phyloP scores from a whole-genome alignment of 1,140 invertebrate species.

The Drosophila melanica region DNA sequence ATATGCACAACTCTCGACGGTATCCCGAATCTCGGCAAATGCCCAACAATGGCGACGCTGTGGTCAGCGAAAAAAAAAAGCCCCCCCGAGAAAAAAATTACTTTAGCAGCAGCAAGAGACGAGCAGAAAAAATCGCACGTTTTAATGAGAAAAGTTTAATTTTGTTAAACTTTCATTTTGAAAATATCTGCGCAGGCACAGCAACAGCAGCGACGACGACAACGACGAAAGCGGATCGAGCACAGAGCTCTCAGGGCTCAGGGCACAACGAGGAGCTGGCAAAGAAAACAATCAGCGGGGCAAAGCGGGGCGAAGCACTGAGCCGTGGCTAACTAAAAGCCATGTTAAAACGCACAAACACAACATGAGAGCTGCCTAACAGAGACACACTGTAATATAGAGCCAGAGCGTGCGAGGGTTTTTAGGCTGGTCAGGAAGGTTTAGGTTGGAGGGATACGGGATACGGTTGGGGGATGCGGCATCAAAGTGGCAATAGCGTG shows the following conservation, averaged over 20 bases:
- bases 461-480: neutral
- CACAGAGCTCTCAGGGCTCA: constrained; percentile 9
- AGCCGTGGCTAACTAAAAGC: constrained; percentile 62
- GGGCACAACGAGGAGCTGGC: constrained; percentile 11
- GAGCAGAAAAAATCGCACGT: constrained; percentile 76
- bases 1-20: constrained; percentile 68
- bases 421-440: neutral
- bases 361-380: constrained; percentile 35
- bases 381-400: constrained; percentile 26
- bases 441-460: neutral
- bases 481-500: constrained; percentile 25
- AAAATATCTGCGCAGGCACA: constrained; percentile 73
- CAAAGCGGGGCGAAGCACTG: constrained; percentile 11
- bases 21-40: constrained; percentile 58
- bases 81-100: neutral
- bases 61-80: constrained; percentile 58
- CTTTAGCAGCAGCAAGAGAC: constrained; percentile 14
- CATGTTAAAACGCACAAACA: constrained; percentile 70
- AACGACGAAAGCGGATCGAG: constrained; percentile 1
- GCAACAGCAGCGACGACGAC: constrained; percentile 10
- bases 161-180: constrained; percentile 83
- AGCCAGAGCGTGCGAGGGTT: constrained; percentile 2
- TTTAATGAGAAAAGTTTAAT: constrained; percentile 84
- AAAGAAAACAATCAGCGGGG: constrained; percentile 27
- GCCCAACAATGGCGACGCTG: constrained; percentile 66